Conservation (phyloP, 1,140 invertebrate species). For the Drosophila melanogaster region DNA sequence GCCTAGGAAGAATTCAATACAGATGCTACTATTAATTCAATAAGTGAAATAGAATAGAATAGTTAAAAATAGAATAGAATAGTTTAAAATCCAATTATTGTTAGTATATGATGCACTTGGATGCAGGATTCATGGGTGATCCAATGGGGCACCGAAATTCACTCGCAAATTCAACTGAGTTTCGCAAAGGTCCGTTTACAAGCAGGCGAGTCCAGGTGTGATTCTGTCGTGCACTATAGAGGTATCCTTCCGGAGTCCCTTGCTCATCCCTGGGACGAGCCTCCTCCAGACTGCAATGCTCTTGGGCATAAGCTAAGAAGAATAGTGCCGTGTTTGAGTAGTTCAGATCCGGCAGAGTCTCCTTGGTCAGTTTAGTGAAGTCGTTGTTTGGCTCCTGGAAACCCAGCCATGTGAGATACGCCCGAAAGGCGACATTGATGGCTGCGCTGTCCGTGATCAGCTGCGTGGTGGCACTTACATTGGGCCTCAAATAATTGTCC, state of each 20-base stretch:
- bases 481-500: conserved; percentile 85
- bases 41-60: neutral
- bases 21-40: neutral
- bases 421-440: conserved; percentile 87
- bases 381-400: conserved; percentile 72
- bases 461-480: conserved; percentile 87
- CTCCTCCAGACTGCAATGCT: conserved; percentile 45
- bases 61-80: too few species aligned
- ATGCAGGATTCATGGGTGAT: conserved; percentile 69
- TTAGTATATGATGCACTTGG: conserved; percentile 74
- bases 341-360: conserved; percentile 68
- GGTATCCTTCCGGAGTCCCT: conserved; percentile 63
- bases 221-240: conserved; percentile 53
- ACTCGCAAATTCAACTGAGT: conserved; percentile 59
- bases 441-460: conserved; percentile 89
- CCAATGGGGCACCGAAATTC: conserved; percentile 71
- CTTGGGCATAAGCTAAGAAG: conserved; percentile 89
- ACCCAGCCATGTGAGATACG: conserved; percentile 84
- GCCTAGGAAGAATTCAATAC: too few species aligned
- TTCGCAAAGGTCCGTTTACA: conserved; percentile 70
- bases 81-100: neutral
- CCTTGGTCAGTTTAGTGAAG: conserved; percentile 45
- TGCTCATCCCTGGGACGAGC: neutral
- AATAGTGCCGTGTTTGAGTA: conserved; percentile 88
- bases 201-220: conserved; percentile 53